phyloP scores from a whole-genome alignment of 2,888 invertebrate species.

The Dyspetes luteomarginatus region DNA sequence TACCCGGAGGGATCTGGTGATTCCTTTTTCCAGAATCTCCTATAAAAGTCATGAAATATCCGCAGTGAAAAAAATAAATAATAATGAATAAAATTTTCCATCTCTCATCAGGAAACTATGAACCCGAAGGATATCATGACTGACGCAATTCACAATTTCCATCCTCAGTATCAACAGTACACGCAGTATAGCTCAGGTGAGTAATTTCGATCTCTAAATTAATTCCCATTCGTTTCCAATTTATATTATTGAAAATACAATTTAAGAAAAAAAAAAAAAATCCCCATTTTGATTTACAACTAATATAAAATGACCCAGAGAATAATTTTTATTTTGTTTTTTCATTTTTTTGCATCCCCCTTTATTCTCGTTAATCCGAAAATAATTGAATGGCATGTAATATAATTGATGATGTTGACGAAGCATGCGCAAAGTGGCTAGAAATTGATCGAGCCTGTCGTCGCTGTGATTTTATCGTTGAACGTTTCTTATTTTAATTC shows the following conservation, averaged over 20 bases:
- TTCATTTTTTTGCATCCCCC: not conserved
- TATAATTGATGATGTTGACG: constrained; percentile 41
- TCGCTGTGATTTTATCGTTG: constrained; percentile 36
- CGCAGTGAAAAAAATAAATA: constrained; percentile 15
- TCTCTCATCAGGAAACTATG: constrained; percentile 93
- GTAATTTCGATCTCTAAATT: constrained; percentile 76
- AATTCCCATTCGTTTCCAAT: constrained; percentile 3
- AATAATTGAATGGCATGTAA: constrained; percentile 49
- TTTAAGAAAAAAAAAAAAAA: constrained; percentile 7
- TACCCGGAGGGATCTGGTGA: no score
- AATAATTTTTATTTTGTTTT: constrained; percentile 17
- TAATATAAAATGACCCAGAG: constrained; percentile 10
- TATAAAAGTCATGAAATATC: not conserved
- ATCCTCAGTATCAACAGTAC: constrained; percentile 99
- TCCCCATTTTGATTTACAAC: constrained; percentile 25
- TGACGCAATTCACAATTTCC: constrained; percentile 99
- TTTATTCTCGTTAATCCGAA: not conserved
- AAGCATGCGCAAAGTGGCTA: constrained; percentile 62
- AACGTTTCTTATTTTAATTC: constrained; percentile 27
- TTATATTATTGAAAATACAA: not conserved
- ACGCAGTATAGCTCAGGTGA: constrained; percentile 98
- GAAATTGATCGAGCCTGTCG: constrained; percentile 39
- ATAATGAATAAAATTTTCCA: constrained; percentile 20
- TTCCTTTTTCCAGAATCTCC: no score
- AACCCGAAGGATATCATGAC: constrained; percentile 99